Evolutionary conservation across 2,113 vertebrate genomes (phyloP).

Genomic region (Abramis brama): DNA sequence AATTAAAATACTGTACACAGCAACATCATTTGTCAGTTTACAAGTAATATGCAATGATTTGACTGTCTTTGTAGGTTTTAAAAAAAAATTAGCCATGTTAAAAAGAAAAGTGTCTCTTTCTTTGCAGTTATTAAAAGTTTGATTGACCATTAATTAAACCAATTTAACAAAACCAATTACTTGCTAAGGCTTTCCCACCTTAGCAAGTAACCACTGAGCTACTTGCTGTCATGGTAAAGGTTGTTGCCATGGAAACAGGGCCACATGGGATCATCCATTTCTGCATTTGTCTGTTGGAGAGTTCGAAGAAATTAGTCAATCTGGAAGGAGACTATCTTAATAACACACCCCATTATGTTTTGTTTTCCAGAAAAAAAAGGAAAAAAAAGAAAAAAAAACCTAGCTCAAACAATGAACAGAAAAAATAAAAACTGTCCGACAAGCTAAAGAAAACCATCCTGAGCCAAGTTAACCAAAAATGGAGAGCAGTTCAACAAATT

Average conservation of each 20-base stretch:
- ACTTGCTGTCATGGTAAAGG: conserved; percentile 78
- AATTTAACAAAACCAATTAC: neutral
- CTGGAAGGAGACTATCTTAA: neutral
- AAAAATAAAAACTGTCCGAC: neutral
- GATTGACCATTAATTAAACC: conserved; percentile 11
- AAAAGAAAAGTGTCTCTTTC: neutral
- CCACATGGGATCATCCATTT: conserved; percentile 82
- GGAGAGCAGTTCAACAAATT: neutral
- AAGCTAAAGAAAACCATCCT: neutral
- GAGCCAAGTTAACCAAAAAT: neutral
- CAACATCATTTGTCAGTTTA: conserved; percentile 13
- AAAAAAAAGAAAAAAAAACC: neutral
- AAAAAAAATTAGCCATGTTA: neutral
- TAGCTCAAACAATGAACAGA: neutral
- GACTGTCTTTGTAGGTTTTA: neutral
- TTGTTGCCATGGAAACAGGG: conserved; percentile 88
- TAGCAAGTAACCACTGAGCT: conserved; percentile 77
- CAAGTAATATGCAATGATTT: neutral
- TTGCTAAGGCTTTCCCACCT: neutral
- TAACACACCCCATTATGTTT: neutral
- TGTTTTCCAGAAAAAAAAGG: too few relatives aligned
- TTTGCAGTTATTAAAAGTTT: neutral
- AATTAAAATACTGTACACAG: neutral
- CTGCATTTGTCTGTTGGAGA: conserved; percentile 79
- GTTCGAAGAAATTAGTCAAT: conserved; percentile 10